Percentiles rank a stretch among this genome's conserved stretches.
Conservation (phyloP, 1,140 invertebrate genomes). For the Mamestra configurata region DNA sequence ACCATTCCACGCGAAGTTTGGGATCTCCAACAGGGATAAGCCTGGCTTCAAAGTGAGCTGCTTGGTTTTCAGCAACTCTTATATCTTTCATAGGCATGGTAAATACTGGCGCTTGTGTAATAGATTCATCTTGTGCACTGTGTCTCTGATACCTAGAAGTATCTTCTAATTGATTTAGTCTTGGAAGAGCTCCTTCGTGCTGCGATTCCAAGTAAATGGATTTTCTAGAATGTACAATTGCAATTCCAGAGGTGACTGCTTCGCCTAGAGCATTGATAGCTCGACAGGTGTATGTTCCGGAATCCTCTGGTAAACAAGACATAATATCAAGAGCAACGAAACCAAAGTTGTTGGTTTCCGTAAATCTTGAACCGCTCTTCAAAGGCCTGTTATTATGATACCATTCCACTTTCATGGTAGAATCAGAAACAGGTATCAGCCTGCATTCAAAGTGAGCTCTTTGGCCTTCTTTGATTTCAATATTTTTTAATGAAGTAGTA, state of each 20-base stretch:
- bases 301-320: constrained; percentile 96
- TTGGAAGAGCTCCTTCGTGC: constrained; percentile 93
- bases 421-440: constrained; percentile 98
- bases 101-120: constrained; percentile 97
- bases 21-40: constrained; percentile 98
- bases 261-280: constrained; percentile 96
- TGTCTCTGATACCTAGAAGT: constrained; percentile 92
- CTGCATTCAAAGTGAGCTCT: constrained; percentile 98
- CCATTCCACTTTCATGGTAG: constrained; percentile 99
- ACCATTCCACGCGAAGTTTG: constrained; percentile 97
- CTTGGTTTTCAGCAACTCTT: constrained; percentile 96
- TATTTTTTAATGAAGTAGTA: constrained; percentile 96
- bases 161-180: constrained; percentile 95
- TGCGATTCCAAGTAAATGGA: constrained; percentile 95
- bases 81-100: constrained; percentile 96
- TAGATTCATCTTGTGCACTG: constrained; percentile 91
- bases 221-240: constrained; percentile 94
- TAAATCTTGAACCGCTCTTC: constrained; percentile 96
- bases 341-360: constrained; percentile 97
- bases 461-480: constrained; percentile 98
- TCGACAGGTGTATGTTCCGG: constrained; percentile 96
- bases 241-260: constrained; percentile 94
- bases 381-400: constrained; percentile 97
- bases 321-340: constrained; percentile 97
- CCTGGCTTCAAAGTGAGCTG: constrained; percentile 98